Conservation (phyloP, 2,797 vertebrate species). For the Enteromius unitaeniatus region DNA sequence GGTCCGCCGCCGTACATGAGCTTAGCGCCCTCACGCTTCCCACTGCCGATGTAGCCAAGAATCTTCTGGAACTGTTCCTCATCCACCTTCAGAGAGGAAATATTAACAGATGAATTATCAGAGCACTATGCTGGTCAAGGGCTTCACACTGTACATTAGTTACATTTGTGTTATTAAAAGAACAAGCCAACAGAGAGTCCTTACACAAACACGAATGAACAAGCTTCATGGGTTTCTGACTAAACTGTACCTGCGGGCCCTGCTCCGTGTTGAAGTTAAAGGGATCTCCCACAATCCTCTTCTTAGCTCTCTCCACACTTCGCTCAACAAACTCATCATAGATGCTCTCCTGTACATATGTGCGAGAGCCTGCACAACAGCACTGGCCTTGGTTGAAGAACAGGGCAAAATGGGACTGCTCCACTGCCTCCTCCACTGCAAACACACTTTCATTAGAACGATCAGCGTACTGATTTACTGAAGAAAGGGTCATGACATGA, state of each 20-base stretch:
- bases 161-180: background rate
- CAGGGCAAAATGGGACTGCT: slow-evolving; percentile 91
- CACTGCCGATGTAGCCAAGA: slow-evolving; percentile 88
- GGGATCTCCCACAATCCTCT: slow-evolving; percentile 90
- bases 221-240: background rate
- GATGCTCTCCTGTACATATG: slow-evolving; percentile 89
- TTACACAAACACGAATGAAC: background rate
- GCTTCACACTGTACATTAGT: background rate
- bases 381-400: slow-evolving; percentile 99
- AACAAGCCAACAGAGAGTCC: background rate
- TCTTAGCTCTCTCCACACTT: slow-evolving; percentile 85
- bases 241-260: slow-evolving; percentile 87
- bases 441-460: background rate
- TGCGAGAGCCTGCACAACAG: slow-evolving; percentile 91
- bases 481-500: background rate
- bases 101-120: background rate
- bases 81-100: slow-evolving; percentile 81
- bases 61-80: slow-evolving; percentile 94
- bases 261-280: slow-evolving; percentile 92
- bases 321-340: slow-evolving; percentile 92
- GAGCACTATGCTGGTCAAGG: background rate
- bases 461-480: background rate
- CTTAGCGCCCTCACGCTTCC: slow-evolving; percentile 91
- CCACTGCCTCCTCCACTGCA: slow-evolving; percentile 92
- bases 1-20: slow-evolving; percentile 90